Conservation (phyloP, 2,888 invertebrate genomes). For the Rhimphoctona megacephalus region DNA sequence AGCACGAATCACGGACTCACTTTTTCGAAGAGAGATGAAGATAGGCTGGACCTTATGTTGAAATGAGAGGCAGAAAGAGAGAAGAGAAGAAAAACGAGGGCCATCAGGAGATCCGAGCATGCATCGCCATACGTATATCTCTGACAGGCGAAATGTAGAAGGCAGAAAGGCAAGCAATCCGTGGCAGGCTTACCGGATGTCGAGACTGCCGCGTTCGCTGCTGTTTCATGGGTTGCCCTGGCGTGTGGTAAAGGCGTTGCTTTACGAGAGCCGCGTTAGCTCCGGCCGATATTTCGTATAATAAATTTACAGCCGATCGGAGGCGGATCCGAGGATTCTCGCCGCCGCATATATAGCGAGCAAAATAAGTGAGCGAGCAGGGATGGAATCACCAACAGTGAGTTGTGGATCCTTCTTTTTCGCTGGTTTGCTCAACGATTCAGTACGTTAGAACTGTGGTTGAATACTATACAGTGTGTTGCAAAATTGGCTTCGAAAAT, state of each 20-base stretch:
- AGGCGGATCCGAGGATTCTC: slow-evolving; percentile 65
- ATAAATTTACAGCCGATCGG: slow-evolving; percentile 72
- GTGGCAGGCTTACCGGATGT: slow-evolving; percentile 40
- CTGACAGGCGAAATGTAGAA: slow-evolving; percentile 43
- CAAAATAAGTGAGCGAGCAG: slow-evolving; percentile 16
- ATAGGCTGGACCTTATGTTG: not conserved
- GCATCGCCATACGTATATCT: slow-evolving; percentile 14
- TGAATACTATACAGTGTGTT: not conserved
- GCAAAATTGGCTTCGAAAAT: not conserved
- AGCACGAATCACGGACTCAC: slow-evolving; percentile 58
- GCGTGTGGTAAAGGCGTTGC: slow-evolving; percentile 54
- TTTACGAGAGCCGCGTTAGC: slow-evolving; percentile 65
- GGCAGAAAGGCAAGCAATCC: slow-evolving; percentile 58
- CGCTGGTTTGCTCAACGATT: slow-evolving; percentile 30
- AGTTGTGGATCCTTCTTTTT: slow-evolving; percentile 36
- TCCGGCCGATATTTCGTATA: slow-evolving; percentile 71
- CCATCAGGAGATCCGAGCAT: slow-evolving; percentile 12
- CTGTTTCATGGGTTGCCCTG: slow-evolving; percentile 39
- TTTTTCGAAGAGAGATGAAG: slow-evolving; percentile 47
- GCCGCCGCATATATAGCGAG: slow-evolving; percentile 10
- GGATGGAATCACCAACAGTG: slow-evolving; percentile 15
- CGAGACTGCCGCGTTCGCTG: slow-evolving; percentile 33
- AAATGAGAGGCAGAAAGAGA: slow-evolving; percentile 4
- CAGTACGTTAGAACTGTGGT: not conserved
- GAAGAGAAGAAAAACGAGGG: not conserved